Evolutionary conservation across 2,113 vertebrate species (phyloP).

Genomic region (Holacanthus passer): DNA sequence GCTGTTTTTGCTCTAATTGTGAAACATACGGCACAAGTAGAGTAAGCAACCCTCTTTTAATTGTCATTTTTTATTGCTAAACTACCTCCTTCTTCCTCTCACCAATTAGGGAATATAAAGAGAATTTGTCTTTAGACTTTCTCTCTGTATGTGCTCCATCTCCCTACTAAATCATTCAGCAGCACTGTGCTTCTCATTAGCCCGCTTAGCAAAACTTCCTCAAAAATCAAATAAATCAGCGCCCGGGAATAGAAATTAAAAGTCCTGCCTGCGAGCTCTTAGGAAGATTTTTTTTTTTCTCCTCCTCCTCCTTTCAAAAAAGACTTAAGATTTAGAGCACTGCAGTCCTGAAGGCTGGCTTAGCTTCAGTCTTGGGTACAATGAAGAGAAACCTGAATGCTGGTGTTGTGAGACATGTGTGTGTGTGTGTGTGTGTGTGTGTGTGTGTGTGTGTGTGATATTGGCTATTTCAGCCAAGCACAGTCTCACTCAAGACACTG

Average conservation of each 20-base stretch:
- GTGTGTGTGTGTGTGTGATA: not conserved
- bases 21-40: conserved; percentile 43
- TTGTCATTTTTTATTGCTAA: conserved; percentile 79
- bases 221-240: conserved; percentile 93
- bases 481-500: not conserved
- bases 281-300: conserved; percentile 17
- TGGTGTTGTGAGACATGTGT: conserved; percentile 17
- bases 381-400: conserved; percentile 34
- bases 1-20: conserved; percentile 48
- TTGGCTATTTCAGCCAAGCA: conserved; percentile 2
- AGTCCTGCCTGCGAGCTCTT: conserved; percentile 81
- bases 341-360: conserved; percentile 52
- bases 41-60: conserved; percentile 79
- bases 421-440: conserved; percentile 1
- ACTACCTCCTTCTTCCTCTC: conserved; percentile 87
- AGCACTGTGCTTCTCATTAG: conserved; percentile 91
- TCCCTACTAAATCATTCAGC: conserved; percentile 90
- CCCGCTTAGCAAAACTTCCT: conserved; percentile 92
- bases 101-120: conserved; percentile 89
- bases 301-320: conserved; percentile 45
- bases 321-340: conserved; percentile 70
- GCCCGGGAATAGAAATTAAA: conserved; percentile 90
- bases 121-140: conserved; percentile 86
- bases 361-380: conserved; percentile 53
- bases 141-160: conserved; percentile 73